A percentile compares a stretch with the other conserved stretches of the same genome.
Conservation (phyloP, 2,888 invertebrate species). For the Erpobdella octoculata region DNA sequence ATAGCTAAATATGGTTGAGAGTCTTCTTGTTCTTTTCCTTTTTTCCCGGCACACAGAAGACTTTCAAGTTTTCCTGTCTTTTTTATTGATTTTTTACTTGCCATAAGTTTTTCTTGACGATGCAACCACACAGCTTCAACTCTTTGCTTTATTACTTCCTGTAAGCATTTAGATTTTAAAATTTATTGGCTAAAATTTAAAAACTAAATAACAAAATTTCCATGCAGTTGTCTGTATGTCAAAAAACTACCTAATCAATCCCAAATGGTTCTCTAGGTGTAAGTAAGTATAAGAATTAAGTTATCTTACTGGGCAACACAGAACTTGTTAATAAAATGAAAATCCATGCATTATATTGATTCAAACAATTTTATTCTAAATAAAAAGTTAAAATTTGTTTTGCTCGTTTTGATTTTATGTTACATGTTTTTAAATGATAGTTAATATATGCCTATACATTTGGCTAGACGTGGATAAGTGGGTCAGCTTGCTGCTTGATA, state of each 20-base stretch:
- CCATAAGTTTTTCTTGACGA: constrained; percentile 32
- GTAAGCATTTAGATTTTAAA: background rate
- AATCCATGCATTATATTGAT: background rate
- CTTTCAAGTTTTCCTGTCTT: constrained; percentile 32
- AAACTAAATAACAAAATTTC: background rate
- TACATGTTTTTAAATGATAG: no score
- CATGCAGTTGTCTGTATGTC: no score
- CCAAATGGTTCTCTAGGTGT: no score
- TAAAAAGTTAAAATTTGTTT: no score
- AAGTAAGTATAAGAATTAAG: no score
- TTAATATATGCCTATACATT: no score
- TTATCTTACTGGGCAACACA: no score
- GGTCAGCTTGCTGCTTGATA: no score
- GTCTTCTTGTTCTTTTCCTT: constrained; percentile 6
- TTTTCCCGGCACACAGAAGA: constrained; percentile 37
- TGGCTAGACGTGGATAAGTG: no score
- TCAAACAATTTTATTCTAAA: background rate
- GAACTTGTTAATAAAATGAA: no score
- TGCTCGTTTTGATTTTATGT: no score
- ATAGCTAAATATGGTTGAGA: constrained; percentile 4
- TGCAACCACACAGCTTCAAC: constrained; percentile 37
- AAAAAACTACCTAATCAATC: no score
- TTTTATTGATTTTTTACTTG: constrained; percentile 26
- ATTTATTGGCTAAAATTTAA: background rate
- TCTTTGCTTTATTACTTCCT: constrained; percentile 36